Evolutionary conservation across 2,888 invertebrate genomes (phyloP), one percentile per base, ranked within the genome.

Genomic region (Drosophila conformis): DNA sequence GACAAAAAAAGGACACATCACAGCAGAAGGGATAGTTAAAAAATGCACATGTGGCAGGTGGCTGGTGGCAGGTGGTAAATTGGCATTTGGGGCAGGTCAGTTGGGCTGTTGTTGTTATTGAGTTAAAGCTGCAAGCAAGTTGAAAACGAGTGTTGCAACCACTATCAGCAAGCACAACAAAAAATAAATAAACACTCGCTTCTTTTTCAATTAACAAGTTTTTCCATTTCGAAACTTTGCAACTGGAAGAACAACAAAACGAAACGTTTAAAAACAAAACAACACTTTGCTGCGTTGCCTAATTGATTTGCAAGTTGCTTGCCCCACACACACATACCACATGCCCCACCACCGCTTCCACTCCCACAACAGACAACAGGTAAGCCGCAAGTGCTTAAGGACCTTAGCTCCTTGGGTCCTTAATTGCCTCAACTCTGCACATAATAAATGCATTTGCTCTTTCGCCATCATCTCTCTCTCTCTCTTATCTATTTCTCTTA

Each of bases 131-230:
- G 79, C 79, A 79, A 31, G 60, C 78, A 72, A 72, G 73, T 76
- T 79, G 49, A 79, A 72, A 78, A 72, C 60, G 33, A 72, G 79
- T 35, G 57, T 18, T 62, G 64, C 77, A 78, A 64, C 75, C 63
- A 49, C 61, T 56, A 68, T 38, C 62, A 66, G 33, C 48, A 40
- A 25, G 36, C 59, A 48, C 40, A 46, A 62, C 38, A 60, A 25
- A 13, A 27, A 21, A 63, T 64, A 56, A 60, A 51, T 67, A 75
- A 85, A 71, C 76, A 76, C 77, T 79, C 64, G 70, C 75, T 66
- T 74, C 67, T 46, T 82, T 85, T 85, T 85, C 85, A 88, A 85
- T 85, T 85, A 85, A 86, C 83, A 83, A 88, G 68, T 85, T 86
- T 85, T 77, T 74, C 67, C 65, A 66, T 60, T 76, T 71, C 57